Evolutionary conservation across 2,113 vertebrate genomes (phyloP), one percentile per base, ranked within the genome.

Genomic region (Plecturocebus donacophilus): DNA sequence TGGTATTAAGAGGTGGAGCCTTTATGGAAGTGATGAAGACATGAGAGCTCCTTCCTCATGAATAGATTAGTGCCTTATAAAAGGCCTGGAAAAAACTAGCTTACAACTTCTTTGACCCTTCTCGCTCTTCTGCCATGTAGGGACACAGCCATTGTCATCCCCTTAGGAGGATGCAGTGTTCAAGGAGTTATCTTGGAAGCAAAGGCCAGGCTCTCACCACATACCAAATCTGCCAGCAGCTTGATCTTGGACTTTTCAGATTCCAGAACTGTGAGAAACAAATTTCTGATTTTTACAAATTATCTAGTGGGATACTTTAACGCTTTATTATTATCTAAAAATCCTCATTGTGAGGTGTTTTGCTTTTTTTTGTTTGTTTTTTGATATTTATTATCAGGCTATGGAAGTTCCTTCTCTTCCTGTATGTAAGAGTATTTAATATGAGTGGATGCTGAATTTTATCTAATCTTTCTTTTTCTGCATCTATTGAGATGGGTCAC

Each of bases 401-500:
- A 75, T 87, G 64, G 56, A 84, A 70, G 16, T 75, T 76, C 35
- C n/a, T 52, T 52, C 17, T 27, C 17, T 58, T 83, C 12, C 35
- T 92, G 7, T 80, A 49, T 42, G 21, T 80, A 20, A 66, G 27
- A 89, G 35, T 64, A 42, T 94, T 84, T 95, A 85, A 58, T 8
- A 66, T 30, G 40, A 70, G 75, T 47, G 27, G 54, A 76, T 85
- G 27, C 23, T 82, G 23, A 84, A 40, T 96, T 96, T 92, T 54
- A 96, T 68, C 27, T 90, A 56, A 82, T 64, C 20, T 70, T 87
- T 80, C 77, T 66, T 75, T 9, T 5, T 30, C 10, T 40, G 52
- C 9, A 47, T 95, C 61, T 88, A 88, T 94, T 96, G 92, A 94
- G 25, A 93, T 94, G 20, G 38, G 52, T 90, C 80, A 83, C n/a